Evolutionary conservation across 2,113 vertebrate genomes (phyloP).

Genomic region (Rhadina sibilatrix): DNA sequence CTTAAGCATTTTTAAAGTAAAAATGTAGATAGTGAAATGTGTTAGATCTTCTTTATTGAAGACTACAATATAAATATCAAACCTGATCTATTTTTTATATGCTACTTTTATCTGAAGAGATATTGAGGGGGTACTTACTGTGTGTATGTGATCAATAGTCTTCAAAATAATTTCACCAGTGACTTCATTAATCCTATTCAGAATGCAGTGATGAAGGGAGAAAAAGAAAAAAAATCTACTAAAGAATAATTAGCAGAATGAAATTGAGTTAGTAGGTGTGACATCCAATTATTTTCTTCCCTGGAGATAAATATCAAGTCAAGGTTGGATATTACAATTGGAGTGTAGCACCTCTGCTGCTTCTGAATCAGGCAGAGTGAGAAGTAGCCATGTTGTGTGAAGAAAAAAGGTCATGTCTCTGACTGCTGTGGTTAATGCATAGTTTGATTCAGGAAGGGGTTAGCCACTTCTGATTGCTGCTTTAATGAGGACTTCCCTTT

Average conservation of each 20-base stretch:
- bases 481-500: not conserved
- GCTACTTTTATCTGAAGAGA: not conserved
- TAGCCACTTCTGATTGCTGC: not conserved
- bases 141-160: constrained; percentile 52
- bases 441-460: not conserved
- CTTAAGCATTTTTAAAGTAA: not conserved
- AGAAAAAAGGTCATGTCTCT: not conserved
- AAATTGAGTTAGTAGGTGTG: constrained; percentile 80
- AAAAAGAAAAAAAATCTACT: constrained; percentile 50
- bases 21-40: not conserved
- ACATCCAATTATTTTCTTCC: constrained; percentile 83
- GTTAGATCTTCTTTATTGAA: not conserved
- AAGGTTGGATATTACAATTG: constrained; percentile 63
- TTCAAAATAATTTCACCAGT: constrained; percentile 69
- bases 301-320: constrained; percentile 74
- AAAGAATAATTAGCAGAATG: constrained; percentile 80
- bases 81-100: not conserved
- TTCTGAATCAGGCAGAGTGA: not conserved
- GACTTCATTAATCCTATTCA: constrained; percentile 71
- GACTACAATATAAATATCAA: not conserved
- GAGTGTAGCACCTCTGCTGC: constrained; percentile 50
- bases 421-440: not conserved
- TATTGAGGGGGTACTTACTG: constrained; percentile 29
- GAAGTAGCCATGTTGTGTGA: constrained; percentile 3
- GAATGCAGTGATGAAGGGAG: constrained; percentile 58